Conservation (phyloP, 2,888 invertebrate genomes). For the Homarus gammarus region DNA sequence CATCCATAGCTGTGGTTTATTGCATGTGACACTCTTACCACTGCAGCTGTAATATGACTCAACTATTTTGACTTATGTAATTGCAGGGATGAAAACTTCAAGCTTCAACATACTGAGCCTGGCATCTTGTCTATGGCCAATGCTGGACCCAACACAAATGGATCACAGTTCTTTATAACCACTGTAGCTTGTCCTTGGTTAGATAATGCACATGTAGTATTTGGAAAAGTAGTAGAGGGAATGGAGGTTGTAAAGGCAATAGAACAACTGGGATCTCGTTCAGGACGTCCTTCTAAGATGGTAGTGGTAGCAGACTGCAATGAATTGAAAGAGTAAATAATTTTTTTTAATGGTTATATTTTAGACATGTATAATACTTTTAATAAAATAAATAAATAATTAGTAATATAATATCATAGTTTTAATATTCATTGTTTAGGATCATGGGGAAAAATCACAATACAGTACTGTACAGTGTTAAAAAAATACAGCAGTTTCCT, state of each 20-base stretch:
- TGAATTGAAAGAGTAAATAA: conserved; percentile 65
- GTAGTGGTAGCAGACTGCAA: conserved; percentile 71
- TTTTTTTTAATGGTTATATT: no score
- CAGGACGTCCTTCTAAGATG: conserved; percentile 64
- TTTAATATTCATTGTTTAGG: no score
- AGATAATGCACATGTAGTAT: conserved; percentile 73
- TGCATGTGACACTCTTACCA: no score
- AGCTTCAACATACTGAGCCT: conserved; percentile 28
- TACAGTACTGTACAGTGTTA: no score
- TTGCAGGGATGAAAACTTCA: conserved; percentile 60
- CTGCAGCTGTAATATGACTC: no score
- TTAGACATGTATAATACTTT: no score
- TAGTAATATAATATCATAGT: no score
- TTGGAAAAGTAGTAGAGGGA: conserved; percentile 74
- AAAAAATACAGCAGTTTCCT: no score
- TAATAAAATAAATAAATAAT: no score
- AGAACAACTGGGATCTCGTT: conserved; percentile 64
- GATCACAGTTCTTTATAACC: conserved; percentile 75
- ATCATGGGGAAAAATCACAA: no score
- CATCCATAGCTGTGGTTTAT: no score
- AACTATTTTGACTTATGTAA: no score
- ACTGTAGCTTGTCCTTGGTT: conserved; percentile 70
- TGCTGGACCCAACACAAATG: conserved; percentile 75
- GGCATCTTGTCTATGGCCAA: conserved; percentile 73
- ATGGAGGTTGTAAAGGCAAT: conserved; percentile 69